A percentile compares a stretch with the other conserved stretches of the same genome.
Conservation (phyloP, 1,140 invertebrate species). For the Trachymyrmex septentrionalis region DNA sequence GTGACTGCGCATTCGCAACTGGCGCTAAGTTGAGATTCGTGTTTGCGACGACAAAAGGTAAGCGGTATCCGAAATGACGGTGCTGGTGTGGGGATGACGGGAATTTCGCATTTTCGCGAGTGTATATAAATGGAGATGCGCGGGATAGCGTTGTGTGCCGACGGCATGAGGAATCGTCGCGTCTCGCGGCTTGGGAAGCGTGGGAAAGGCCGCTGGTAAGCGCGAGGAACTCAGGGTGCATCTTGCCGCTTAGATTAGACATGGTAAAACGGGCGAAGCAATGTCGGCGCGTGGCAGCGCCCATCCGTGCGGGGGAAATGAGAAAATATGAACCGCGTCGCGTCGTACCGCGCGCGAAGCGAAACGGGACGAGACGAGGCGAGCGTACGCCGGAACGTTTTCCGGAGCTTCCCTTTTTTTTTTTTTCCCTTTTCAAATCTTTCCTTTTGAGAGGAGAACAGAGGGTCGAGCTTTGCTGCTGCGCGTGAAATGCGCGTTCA, state of each 20-base stretch:
- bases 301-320: constrained; percentile 38
- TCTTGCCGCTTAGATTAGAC: constrained; percentile 54
- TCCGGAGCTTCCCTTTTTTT: background rate
- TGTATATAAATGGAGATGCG: constrained; percentile 14
- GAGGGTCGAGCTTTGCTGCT: background rate
- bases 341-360: background rate
- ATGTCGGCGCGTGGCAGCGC: constrained; percentile 1
- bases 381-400: background rate
- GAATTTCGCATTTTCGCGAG: constrained; percentile 27
- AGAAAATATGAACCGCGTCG: constrained; percentile 55
- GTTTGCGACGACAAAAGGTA: background rate
- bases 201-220: constrained; percentile 32
- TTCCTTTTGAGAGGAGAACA: constrained; percentile 35
- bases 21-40: constrained; percentile 27
- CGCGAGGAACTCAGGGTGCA: constrained; percentile 9
- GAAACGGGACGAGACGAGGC: background rate
- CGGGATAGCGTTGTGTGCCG: background rate
- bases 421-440: background rate
- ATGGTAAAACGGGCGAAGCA: constrained; percentile 27
- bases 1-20: constrained; percentile 20
- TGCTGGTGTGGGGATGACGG: background rate
- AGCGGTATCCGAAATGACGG: constrained; percentile 24
- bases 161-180: constrained; percentile 19
- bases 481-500: constrained; percentile 39
- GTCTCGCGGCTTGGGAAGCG: background rate